Percentiles rank a stretch among this genome's conserved stretches.
Conservation (phyloP, 2,888 invertebrate species). For the Chromoteleia sp. region DNA sequence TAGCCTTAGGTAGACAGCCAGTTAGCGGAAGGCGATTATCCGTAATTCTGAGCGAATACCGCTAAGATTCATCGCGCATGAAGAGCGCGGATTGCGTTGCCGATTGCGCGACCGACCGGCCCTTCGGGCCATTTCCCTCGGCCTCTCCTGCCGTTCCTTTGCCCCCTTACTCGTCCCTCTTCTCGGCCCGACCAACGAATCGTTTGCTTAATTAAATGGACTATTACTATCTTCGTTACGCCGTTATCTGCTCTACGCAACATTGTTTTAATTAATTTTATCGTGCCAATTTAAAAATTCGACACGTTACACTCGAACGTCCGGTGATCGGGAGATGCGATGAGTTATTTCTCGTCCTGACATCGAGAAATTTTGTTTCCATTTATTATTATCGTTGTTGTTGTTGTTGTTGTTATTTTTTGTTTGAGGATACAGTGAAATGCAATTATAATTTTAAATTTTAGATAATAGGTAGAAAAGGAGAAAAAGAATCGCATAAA, state of each 20-base stretch:
- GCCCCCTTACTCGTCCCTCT: neutral
- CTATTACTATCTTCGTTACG: slow-evolving; percentile 34
- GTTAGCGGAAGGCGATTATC: slow-evolving; percentile 65
- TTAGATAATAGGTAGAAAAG: too few relatives aligned
- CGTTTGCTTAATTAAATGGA: slow-evolving; percentile 50
- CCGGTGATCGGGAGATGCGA: neutral
- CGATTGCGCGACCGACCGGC: slow-evolving; percentile 47
- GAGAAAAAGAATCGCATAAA: too few relatives aligned
- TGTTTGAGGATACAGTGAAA: too few relatives aligned
- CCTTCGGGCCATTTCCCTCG: slow-evolving; percentile 15
- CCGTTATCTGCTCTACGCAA: slow-evolving; percentile 9
- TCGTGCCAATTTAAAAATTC: too few relatives aligned
- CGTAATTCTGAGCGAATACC: slow-evolving; percentile 65
- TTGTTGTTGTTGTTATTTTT: too few relatives aligned
- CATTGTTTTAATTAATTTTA: slow-evolving; percentile 32
- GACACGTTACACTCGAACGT: too few relatives aligned
- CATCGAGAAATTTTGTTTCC: too few relatives aligned
- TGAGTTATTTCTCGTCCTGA: too few relatives aligned
- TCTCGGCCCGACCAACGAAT: slow-evolving; percentile 17
- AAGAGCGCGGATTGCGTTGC: slow-evolving; percentile 41
- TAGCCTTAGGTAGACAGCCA: slow-evolving; percentile 57
- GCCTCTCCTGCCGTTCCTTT: neutral
- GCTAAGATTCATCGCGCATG: slow-evolving; percentile 64
- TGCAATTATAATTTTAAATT: too few relatives aligned
- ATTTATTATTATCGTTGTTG: too few relatives aligned